Conservation (phyloP, 2,113 vertebrate species). For the Oreotrochilus melanogaster region DNA sequence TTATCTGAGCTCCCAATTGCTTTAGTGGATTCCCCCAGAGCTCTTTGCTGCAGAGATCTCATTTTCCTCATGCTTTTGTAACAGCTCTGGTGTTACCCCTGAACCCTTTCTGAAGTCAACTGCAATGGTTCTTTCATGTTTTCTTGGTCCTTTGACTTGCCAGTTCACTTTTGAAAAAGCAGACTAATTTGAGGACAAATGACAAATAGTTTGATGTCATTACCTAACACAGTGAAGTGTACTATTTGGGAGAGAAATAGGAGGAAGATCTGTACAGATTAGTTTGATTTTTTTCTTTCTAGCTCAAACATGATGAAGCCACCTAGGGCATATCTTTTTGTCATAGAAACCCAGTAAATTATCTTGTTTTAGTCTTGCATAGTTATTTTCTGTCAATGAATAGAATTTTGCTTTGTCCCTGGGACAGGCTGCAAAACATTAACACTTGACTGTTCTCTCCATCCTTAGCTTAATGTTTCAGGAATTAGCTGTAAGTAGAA, state of each 20-base stretch:
- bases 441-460: background rate
- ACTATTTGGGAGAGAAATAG: background rate
- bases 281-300: background rate
- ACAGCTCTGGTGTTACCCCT: background rate
- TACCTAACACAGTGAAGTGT: background rate
- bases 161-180: background rate
- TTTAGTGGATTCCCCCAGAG: background rate
- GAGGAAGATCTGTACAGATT: background rate
- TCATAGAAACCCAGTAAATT: background rate
- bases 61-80: background rate
- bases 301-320: background rate
- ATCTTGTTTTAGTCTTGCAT: background rate
- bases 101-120: background rate
- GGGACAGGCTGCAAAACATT: background rate
- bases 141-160: background rate
- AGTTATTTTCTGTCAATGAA: background rate
- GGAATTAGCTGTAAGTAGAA: background rate
- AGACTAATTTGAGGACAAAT: background rate
- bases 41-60: background rate
- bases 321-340: background rate
- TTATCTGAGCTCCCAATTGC: background rate
- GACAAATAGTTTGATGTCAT: background rate
- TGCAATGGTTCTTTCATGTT: background rate
- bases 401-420: background rate
- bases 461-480: background rate